A percentile compares a stretch with the other conserved stretches of the same genome.
Evolutionary conservation across 2,888 invertebrate genomes (phyloP).

Genomic region (Acronicta alni): DNA sequence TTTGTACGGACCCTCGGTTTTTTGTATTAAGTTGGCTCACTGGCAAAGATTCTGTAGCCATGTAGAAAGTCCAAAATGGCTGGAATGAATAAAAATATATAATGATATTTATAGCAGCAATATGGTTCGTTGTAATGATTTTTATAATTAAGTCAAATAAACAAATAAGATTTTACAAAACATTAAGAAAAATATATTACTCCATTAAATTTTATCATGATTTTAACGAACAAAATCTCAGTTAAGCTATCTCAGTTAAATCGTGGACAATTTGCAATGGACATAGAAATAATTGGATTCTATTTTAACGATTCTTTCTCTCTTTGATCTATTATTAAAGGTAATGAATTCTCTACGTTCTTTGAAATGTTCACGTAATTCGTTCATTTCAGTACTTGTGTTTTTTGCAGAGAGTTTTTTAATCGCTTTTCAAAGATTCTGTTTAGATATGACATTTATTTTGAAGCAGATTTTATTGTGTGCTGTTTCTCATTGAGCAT

Average conservation of each 20-base stretch:
- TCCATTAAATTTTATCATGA: conserved; percentile 31
- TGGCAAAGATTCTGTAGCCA: too few species aligned
- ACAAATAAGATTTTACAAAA: too few species aligned
- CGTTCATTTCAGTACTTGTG: conserved; percentile 9
- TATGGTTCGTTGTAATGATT: too few species aligned
- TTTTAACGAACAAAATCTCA: conserved; percentile 6
- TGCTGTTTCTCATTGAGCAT: too few species aligned
- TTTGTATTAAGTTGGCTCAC: background rate
- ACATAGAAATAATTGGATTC: conserved; percentile 55
- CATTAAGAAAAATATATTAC: background rate
- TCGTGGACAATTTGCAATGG: conserved; percentile 50
- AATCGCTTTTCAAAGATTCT: conserved; percentile 1
- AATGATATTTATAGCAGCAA: too few species aligned
- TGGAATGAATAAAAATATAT: too few species aligned
- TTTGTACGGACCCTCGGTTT: too few species aligned
- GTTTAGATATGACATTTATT: background rate
- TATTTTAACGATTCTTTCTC: conserved; percentile 49
- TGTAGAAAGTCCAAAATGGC: too few species aligned
- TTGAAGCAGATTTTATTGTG: too few species aligned
- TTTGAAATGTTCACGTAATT: conserved; percentile 33
- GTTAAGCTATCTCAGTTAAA: conserved; percentile 19
- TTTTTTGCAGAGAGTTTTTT: conserved; percentile 10
- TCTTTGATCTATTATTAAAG: conserved; percentile 55
- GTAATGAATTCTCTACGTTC: conserved; percentile 45
- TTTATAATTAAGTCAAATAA: too few species aligned